phyloP scores from a whole-genome alignment of 1,140 invertebrate species.

The Triops cancriformis region DNA sequence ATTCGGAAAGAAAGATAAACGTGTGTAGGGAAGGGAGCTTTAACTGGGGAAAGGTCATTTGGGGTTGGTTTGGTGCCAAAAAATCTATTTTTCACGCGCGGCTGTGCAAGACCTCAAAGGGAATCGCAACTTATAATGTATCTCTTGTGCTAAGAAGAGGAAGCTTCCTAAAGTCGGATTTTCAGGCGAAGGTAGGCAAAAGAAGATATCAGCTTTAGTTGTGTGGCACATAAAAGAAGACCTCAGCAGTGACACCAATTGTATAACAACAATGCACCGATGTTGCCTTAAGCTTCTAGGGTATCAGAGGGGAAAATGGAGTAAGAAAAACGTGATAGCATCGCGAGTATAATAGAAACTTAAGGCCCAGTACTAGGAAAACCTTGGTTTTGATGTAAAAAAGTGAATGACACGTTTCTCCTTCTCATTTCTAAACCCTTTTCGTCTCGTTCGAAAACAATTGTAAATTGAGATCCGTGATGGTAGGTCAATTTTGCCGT shows the following conservation, averaged over 20 bases:
- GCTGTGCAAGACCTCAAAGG: background rate
- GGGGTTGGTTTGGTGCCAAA: background rate
- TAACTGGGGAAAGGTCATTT: background rate
- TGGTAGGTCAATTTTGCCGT: too few species aligned
- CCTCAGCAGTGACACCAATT: slow-evolving; percentile 6
- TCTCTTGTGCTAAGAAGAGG: background rate
- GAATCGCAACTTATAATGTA: background rate
- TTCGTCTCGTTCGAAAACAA: too few species aligned
- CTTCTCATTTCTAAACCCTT: too few species aligned
- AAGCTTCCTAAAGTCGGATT: background rate
- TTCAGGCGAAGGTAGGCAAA: background rate
- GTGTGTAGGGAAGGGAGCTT: background rate
- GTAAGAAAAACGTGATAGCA: too few species aligned
- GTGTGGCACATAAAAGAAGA: background rate
- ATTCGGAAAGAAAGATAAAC: background rate
- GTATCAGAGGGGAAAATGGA: background rate
- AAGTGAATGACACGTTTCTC: too few species aligned
- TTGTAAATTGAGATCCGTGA: too few species aligned
- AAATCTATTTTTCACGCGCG: slow-evolving; percentile 13
- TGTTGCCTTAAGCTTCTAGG: background rate
- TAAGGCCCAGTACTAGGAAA: too few species aligned
- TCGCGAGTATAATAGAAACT: too few species aligned
- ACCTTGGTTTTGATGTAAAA: too few species aligned
- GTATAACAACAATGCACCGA: background rate
- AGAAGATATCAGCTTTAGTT: background rate